Conservation (phyloP, 2,888 invertebrate genomes). For the Andricus curvator region DNA sequence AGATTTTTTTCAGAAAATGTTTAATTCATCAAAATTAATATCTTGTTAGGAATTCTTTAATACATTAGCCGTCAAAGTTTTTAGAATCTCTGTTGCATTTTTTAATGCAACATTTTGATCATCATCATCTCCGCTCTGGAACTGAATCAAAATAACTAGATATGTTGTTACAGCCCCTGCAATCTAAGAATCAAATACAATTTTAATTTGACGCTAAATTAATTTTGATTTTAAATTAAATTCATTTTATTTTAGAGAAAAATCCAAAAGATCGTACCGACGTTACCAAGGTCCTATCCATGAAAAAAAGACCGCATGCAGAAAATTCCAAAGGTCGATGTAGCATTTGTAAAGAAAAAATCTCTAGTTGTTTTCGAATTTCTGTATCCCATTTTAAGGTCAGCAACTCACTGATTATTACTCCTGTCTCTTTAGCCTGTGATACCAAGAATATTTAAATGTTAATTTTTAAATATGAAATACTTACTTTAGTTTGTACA, state of each 20-base stretch:
- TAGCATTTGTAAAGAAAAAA: slow-evolving; percentile 81
- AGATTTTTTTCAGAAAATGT: not conserved
- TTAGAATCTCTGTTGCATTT: not conserved
- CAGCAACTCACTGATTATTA: slow-evolving; percentile 79
- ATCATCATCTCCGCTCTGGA: slow-evolving; percentile 80
- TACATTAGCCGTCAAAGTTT: not conserved
- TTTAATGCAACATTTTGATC: not conserved
- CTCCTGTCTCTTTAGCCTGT: slow-evolving; percentile 79
- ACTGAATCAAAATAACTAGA: slow-evolving; percentile 82
- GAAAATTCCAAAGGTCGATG: slow-evolving; percentile 81
- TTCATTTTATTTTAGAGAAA: not conserved
- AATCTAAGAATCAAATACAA: slow-evolving; percentile 74
- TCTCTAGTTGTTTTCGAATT: slow-evolving; percentile 80
- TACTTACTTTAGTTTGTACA: not conserved
- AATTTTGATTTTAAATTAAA: not conserved
- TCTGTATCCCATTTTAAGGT: slow-evolving; percentile 66
- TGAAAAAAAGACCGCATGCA: slow-evolving; percentile 81
- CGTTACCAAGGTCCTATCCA: slow-evolving; percentile 81
- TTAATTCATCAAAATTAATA: not conserved
- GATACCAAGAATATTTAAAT: not conserved
- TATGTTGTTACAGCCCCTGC: slow-evolving; percentile 82
- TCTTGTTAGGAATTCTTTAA: not conserved
- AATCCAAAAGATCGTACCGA: slow-evolving; percentile 75
- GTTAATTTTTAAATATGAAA: not conserved
- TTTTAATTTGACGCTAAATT: not conserved